Percentiles rank a stretch among this genome's conserved stretches.
phyloP scores from a whole-genome alignment of 2,113 vertebrate species.

The Scomber colias region DNA sequence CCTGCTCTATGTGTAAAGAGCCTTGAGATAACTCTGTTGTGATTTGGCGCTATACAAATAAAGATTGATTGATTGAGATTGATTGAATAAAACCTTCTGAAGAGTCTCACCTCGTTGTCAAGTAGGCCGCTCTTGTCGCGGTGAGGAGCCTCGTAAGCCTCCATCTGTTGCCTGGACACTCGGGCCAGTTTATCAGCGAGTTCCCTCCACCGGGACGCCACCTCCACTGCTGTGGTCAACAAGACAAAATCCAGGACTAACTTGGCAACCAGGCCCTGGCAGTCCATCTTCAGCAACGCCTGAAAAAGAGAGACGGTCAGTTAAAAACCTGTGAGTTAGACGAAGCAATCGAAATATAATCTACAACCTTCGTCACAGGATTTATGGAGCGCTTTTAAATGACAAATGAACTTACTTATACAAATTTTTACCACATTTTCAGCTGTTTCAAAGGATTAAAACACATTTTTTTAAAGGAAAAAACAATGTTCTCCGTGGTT shows the following conservation, averaged over 20 bases:
- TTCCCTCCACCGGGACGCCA: constrained; percentile 96
- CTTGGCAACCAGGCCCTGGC: constrained; percentile 94
- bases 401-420: too few relatives aligned
- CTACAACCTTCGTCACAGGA: too few relatives aligned
- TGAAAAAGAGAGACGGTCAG: constrained; percentile 59
- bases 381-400: too few relatives aligned
- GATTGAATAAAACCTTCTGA: not conserved
- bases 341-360: too few relatives aligned
- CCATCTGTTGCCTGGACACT: constrained; percentile 96
- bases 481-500: not conserved
- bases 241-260: constrained; percentile 95
- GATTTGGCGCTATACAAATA: too few relatives aligned
- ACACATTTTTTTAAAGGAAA: not conserved
- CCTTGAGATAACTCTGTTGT: too few relatives aligned
- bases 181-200: constrained; percentile 94
- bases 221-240: constrained; percentile 96
- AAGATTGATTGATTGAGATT: too few relatives aligned
- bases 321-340: not conserved
- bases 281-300: constrained; percentile 97
- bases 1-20: too few relatives aligned
- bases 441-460: not conserved
- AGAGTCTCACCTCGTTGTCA: constrained; percentile 91
- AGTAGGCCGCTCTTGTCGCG: constrained; percentile 90
- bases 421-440: too few relatives aligned
- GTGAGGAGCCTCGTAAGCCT: constrained; percentile 95